Base-by-base conservation (phyloP, 2,797 vertebrate genomes). In the Halcyon smyrnensis region DNA sequence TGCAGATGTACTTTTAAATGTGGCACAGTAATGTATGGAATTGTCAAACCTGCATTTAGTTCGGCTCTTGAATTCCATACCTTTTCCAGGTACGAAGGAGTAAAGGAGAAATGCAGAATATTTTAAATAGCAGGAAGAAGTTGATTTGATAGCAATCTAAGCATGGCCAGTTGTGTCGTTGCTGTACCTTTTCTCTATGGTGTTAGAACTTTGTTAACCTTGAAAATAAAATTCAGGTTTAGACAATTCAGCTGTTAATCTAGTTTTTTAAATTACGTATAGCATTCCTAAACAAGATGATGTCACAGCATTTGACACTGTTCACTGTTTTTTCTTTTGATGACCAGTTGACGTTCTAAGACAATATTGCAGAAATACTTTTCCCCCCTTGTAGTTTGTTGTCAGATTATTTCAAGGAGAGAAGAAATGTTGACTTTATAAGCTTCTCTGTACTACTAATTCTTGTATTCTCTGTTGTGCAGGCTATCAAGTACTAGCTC, bases 401-500 rank as follows among this genome's bases (percentile, higher is more conserved):
- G 28, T 71, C 74, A 68, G 53, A 41, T 4, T 64, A 41, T 74
- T 88, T 81, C 62, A 82, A 39, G 30, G 62, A 94, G 46, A 86
- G 60, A 36, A 68, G 63, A 74, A 65, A 51, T 48, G 25, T 34
- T 79, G 59, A 7, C 25, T 65, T 0, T 37, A 2, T 51, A 39
- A 45, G 28, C 12, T 59, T 23, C 0, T 25, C 11, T 84, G 32
- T 74, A 28, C 63, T 84, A 39, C 54, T 67, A 60, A 87, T 57
- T 45, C 20, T 36, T 95, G 25, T 87, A 24, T 92, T 88, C 73
- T 97, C 15, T 95, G 20, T 95, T 90, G 37, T 87, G 43, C 90
- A 99, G 99, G 99, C 95, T 99, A 99, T 97, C 99, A 99, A 96
- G 99, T 99, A 59, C 97, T 99, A 96, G 98, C 99, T 90, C 99